These are phyloP conservation scores for Edolisoma coerulescens DNA, from an alignment of 2,113 vertebrate species.

Conservation along the genomic window DNA sequence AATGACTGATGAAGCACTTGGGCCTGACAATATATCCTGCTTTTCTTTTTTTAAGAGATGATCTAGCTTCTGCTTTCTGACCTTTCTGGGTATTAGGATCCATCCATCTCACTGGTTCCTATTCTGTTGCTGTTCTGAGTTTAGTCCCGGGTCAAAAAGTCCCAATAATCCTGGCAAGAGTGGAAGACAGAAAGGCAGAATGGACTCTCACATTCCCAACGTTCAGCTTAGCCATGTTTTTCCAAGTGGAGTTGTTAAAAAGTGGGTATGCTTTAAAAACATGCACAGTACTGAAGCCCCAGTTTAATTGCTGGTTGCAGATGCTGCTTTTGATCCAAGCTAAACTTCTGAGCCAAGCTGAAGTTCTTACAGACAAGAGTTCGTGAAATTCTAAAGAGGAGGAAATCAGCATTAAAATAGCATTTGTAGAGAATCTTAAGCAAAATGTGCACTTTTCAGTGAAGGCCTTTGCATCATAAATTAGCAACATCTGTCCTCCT, in stretches of 20 bases:
- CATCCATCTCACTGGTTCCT: background rate
- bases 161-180: background rate
- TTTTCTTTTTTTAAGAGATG: background rate
- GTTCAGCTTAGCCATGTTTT: background rate
- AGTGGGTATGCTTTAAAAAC: background rate
- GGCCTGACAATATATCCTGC: background rate
- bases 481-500: conserved; percentile 61
- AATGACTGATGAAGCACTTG: background rate
- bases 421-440: conserved; percentile 54
- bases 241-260: background rate
- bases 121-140: background rate
- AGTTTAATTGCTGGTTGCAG: conserved; percentile 49
- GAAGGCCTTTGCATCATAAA: conserved; percentile 54
- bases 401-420: conserved; percentile 64
- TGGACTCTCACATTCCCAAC: background rate
- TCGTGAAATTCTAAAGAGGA: conserved; percentile 58
- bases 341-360: conserved; percentile 59
- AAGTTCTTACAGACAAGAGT: conserved; percentile 51
- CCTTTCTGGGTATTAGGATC: background rate
- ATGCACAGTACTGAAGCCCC: background rate
- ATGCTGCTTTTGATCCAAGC: conserved; percentile 53
- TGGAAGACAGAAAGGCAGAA: background rate
- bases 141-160: background rate
- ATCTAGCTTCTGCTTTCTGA: background rate
- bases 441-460: conserved; percentile 52